phyloP scores from a whole-genome alignment of 2,888 invertebrate species.

The Cynaeus angustus region DNA sequence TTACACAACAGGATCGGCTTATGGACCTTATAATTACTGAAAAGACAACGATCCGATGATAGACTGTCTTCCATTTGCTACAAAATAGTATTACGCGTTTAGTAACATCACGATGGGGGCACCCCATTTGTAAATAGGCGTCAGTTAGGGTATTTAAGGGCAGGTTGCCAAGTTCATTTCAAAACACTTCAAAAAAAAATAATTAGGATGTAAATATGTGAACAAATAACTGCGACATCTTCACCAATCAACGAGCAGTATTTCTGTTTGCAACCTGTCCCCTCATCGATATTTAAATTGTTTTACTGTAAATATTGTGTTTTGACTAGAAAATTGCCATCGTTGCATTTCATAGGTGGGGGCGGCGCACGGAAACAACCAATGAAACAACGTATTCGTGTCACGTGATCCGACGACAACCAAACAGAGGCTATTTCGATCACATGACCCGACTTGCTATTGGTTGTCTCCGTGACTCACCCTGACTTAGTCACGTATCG shows the following conservation, averaged over 20 bases:
- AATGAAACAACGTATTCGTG: too few species aligned
- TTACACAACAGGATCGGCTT: conserved; percentile 92
- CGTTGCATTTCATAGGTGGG: conserved; percentile 26
- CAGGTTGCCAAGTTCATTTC: too few species aligned
- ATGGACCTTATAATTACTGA: conserved; percentile 93
- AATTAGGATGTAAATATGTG: too few species aligned
- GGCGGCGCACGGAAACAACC: too few species aligned
- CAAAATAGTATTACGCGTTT: conserved; percentile 20
- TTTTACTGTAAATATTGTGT: conserved; percentile 34
- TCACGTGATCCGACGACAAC: too few species aligned
- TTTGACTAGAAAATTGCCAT: conserved; percentile 26
- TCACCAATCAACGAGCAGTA: conserved; percentile 20
- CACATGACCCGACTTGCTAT: neutral
- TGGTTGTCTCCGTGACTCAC: conserved; percentile 2
- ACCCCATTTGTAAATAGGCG: conserved; percentile 36
- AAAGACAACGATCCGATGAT: conserved; percentile 43
- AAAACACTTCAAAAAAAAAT: too few species aligned
- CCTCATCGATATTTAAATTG: conserved; percentile 18
- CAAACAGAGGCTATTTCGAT: neutral
- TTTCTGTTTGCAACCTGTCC: conserved; percentile 17
- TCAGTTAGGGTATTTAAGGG: neutral
- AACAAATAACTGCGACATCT: conserved; percentile 9
- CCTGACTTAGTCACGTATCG: conserved; percentile 20
- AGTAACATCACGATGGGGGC: neutral
- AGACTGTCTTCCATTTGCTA: conserved; percentile 52